Conservation (phyloP, 2,113 vertebrate genomes). For the Clarias macrocephalus region DNA sequence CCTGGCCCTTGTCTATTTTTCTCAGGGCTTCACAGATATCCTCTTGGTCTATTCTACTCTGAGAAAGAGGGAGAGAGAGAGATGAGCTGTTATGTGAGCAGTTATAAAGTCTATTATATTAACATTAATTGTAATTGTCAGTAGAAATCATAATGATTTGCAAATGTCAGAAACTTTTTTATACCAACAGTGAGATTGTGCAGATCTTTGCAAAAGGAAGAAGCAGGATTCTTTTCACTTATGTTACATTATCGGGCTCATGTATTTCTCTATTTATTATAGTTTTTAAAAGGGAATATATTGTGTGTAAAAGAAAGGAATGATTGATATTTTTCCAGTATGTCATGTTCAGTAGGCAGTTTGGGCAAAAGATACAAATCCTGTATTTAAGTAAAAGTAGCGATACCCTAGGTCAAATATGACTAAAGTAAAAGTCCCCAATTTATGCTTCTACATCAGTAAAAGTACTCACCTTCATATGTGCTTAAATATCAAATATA, state of each 20-base stretch:
- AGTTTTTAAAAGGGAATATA: neutral
- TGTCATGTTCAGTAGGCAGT: neutral
- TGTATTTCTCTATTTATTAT: neutral
- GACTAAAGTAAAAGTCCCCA: too few species aligned
- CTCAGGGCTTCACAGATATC: slow-evolving; percentile 64
- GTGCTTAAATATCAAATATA: too few species aligned
- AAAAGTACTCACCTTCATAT: too few species aligned
- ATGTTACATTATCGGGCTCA: neutral
- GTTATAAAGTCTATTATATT: neutral
- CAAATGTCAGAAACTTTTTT: neutral
- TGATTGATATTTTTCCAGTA: neutral
- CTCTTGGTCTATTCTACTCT: slow-evolving; percentile 59
- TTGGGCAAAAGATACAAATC: too few species aligned
- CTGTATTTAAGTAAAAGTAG: too few species aligned
- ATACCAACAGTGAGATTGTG: too few species aligned
- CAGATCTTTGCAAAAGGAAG: too few species aligned
- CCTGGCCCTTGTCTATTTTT: slow-evolving; percentile 67
- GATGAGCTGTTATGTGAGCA: too few species aligned
- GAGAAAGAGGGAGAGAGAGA: neutral
- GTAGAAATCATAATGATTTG: neutral
- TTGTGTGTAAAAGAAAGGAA: neutral
- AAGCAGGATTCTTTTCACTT: too few species aligned
- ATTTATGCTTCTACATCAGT: too few species aligned
- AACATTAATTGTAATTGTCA: neutral
- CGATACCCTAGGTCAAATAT: too few species aligned